Evolutionary conservation across 2,797 vertebrate species (phyloP).

Genomic region (Cynopterus sphinx): DNA sequence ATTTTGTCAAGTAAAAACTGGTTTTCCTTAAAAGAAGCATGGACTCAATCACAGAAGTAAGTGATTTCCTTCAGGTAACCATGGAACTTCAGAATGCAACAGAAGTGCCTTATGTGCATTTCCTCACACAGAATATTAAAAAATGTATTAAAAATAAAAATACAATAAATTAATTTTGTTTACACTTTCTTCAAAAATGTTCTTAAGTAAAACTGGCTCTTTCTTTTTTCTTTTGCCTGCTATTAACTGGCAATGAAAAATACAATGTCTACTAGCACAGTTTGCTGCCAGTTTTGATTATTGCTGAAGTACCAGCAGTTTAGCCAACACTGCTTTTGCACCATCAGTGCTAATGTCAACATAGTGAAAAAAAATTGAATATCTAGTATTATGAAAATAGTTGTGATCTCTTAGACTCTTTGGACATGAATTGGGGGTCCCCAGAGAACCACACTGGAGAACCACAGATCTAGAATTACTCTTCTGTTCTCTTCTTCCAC

Average conservation of each 20-base stretch:
- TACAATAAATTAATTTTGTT: neutral
- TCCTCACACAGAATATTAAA: neutral
- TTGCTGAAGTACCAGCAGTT: neutral
- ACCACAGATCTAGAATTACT: neutral
- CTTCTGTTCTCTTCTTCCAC: neutral
- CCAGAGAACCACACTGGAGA: neutral
- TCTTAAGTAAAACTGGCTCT: neutral
- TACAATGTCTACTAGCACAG: neutral
- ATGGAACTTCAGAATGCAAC: neutral
- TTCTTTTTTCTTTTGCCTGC: neutral
- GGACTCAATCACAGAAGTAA: neutral
- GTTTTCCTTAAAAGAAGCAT: neutral
- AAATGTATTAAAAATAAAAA: neutral
- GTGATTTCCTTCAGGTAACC: neutral
- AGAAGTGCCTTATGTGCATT: neutral
- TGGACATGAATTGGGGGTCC: neutral
- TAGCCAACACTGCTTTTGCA: neutral
- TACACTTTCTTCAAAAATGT: neutral
- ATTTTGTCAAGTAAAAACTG: neutral
- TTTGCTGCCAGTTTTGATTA: neutral
- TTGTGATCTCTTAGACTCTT: neutral
- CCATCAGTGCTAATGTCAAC: neutral
- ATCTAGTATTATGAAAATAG: neutral
- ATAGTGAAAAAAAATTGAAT: neutral
- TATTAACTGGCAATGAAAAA: neutral